Percentiles rank a stretch among this genome's conserved stretches.
These are phyloP conservation scores for Meta bourneti DNA, from an alignment of 2,888 invertebrate species.

Conservation along the genomic window DNA sequence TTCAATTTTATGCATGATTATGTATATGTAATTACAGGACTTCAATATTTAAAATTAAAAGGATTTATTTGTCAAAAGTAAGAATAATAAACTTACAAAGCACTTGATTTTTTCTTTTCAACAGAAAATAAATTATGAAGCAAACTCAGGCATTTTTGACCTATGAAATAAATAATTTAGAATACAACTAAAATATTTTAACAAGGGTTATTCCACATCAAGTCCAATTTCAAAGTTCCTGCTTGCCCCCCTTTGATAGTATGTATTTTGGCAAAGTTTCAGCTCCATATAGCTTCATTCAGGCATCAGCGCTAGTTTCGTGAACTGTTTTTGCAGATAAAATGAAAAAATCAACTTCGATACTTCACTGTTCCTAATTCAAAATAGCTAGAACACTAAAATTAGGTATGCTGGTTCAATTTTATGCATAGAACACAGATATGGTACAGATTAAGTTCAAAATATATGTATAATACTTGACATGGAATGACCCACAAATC, in stretches of 20 bases:
- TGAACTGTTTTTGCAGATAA: neutral
- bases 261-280: too few relatives aligned
- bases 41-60: conserved; percentile 10
- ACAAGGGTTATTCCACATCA: too few relatives aligned
- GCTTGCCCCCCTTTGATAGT: too few relatives aligned
- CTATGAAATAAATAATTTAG: conserved; percentile 58
- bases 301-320: too few relatives aligned
- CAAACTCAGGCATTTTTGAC: conserved; percentile 80
- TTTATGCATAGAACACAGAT: too few relatives aligned
- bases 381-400: too few relatives aligned
- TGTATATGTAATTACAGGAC: neutral
- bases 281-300: too few relatives aligned
- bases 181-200: neutral
- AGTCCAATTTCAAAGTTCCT: too few relatives aligned
- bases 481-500: too few relatives aligned
- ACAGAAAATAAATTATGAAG: conserved; percentile 80
- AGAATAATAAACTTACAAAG: conserved; percentile 49
- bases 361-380: neutral
- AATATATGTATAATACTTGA: too few relatives aligned
- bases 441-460: too few relatives aligned
- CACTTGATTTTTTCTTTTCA: conserved; percentile 23
- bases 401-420: too few relatives aligned
- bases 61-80: neutral
- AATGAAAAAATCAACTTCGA: neutral
- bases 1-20: neutral